Percentiles rank a stretch among this genome's conserved stretches.
Evolutionary conservation across 1,140 invertebrate genomes (phyloP).

Genomic region (Pseudomyrmex concolor): DNA sequence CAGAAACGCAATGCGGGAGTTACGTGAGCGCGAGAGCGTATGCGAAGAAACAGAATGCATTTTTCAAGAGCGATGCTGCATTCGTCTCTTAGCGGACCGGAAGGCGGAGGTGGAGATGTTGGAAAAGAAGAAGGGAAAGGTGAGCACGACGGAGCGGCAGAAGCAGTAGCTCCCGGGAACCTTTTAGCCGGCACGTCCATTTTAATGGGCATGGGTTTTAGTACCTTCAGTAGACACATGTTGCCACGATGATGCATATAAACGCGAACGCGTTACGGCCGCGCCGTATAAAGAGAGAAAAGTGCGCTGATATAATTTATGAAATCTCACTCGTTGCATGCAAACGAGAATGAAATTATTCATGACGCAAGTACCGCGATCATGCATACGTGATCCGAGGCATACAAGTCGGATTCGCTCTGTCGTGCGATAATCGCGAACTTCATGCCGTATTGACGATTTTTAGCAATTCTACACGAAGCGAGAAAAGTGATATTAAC

Average conservation of each 20-base stretch:
- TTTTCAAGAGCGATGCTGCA: conserved; percentile 59
- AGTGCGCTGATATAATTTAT: conserved; percentile 65
- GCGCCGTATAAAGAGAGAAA: conserved; percentile 54
- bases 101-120: conserved; percentile 4
- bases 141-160: too few species aligned
- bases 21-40: conserved; percentile 50
- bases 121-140: conserved; percentile 17
- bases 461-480: conserved; percentile 24
- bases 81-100: conserved; percentile 43
- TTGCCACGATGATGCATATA: conserved; percentile 60
- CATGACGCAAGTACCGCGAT: conserved; percentile 57
- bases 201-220: conserved; percentile 64
- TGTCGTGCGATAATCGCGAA: conserved; percentile 34
- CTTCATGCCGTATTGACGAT: conserved; percentile 16
- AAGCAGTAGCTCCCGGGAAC: conserved; percentile 40
- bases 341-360: conserved; percentile 68
- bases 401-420: neutral
- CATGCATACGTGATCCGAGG: conserved; percentile 52
- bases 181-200: conserved; percentile 66
- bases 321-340: conserved; percentile 60
- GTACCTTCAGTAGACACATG: conserved; percentile 59
- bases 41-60: conserved; percentile 61
- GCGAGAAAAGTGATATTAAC: neutral
- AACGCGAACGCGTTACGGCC: conserved; percentile 44
- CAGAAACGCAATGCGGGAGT: conserved; percentile 53